A percentile compares a stretch with the other conserved stretches of the same genome.
Evolutionary conservation across 1,140 invertebrate genomes (phyloP).

Genomic region (Macrocentrus cingulum): DNA sequence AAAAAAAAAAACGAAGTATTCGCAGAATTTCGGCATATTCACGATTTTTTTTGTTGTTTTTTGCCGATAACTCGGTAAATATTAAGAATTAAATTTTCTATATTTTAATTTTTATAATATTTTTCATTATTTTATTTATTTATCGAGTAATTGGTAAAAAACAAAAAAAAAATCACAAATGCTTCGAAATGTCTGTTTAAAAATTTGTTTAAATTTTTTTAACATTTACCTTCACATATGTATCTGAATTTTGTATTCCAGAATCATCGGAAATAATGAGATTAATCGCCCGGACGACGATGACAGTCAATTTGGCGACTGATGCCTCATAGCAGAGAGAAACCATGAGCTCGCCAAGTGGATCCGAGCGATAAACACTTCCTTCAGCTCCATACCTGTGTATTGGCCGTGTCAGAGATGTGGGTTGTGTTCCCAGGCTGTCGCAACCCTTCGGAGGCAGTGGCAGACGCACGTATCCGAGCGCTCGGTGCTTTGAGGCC

Average conservation of each 20-base stretch:
- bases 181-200: background rate
- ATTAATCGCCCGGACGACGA: constrained; percentile 79
- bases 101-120: too few relatives aligned
- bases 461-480: constrained; percentile 61
- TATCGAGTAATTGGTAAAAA: too few relatives aligned
- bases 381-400: constrained; percentile 40
- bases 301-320: constrained; percentile 77
- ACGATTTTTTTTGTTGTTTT: too few relatives aligned
- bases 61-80: too few relatives aligned
- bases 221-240: constrained; percentile 73
- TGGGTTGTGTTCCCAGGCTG: constrained; percentile 46
- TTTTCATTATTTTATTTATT: too few relatives aligned
- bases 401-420: constrained; percentile 37
- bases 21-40: too few relatives aligned
- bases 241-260: constrained; percentile 64
- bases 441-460: constrained; percentile 56
- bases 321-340: constrained; percentile 79
- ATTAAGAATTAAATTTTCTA: too few relatives aligned
- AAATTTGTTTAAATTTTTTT: constrained; percentile 2
- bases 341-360: constrained; percentile 77
- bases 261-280: constrained; percentile 64
- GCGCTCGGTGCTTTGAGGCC: constrained; percentile 63
- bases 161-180: too few relatives aligned
- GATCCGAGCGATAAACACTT: constrained; percentile 37
- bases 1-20: too few relatives aligned